A percentile compares a stretch with the other conserved stretches of the same genome.
Conservation (phyloP, 2,797 vertebrate genomes). For the Manis pentadactyla region DNA sequence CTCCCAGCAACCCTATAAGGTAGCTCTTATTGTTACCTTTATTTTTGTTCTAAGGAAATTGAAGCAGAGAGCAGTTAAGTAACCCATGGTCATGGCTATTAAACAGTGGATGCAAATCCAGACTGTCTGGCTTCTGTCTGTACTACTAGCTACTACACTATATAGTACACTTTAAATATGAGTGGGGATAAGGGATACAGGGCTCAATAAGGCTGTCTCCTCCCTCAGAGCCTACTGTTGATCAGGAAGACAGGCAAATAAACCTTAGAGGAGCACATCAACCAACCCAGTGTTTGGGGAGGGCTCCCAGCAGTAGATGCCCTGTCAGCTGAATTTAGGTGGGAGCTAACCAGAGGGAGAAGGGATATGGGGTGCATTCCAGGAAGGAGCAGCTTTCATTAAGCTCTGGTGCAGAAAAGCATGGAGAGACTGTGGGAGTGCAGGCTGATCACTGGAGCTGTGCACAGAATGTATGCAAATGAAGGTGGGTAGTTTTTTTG, state of each 20-base stretch:
- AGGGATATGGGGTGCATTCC: neutral
- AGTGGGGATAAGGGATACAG: neutral
- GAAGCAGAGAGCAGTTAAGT: neutral
- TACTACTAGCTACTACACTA: neutral
- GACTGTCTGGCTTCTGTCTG: neutral
- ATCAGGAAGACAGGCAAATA: neutral
- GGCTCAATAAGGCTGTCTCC: neutral
- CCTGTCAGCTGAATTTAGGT: neutral
- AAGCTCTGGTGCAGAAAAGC: neutral
- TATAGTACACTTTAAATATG: neutral
- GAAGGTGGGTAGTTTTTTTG: too few relatives aligned
- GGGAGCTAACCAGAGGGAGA: neutral
- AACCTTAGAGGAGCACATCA: neutral
- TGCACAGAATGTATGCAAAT: neutral
- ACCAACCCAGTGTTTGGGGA: neutral
- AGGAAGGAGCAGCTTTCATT: neutral
- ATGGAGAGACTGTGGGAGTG: neutral
- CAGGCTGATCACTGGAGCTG: neutral
- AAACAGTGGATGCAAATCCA: neutral
- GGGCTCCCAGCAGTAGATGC: neutral
- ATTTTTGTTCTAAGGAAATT: neutral
- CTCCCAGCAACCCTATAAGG: neutral
- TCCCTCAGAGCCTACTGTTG: neutral
- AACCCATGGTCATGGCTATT: neutral
- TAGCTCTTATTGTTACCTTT: neutral